These are phyloP conservation scores for Trochalopteron elliotii DNA, from an alignment of 2,113 vertebrate species.

Conservation along the genomic window DNA sequence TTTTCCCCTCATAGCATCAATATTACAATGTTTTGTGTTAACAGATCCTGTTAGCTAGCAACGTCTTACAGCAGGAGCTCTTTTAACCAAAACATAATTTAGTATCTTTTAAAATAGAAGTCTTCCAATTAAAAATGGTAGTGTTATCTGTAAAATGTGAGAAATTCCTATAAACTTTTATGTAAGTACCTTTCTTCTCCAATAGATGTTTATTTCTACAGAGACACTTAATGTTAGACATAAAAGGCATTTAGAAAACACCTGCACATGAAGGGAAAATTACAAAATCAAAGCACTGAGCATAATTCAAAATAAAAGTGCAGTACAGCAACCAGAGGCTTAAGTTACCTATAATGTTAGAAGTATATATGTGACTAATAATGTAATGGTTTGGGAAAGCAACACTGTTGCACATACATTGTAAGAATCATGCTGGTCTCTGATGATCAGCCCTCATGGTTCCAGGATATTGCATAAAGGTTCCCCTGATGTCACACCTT, in stretches of 20 bases:
- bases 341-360: neutral
- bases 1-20: neutral
- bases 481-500: neutral
- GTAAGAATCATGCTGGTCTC: neutral
- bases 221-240: neutral
- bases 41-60: neutral
- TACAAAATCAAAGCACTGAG: neutral
- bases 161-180: neutral
- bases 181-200: neutral
- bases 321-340: neutral
- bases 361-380: neutral
- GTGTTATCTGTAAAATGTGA: neutral
- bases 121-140: neutral
- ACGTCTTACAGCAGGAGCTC: neutral
- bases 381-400: neutral
- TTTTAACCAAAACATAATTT: neutral
- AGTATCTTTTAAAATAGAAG: neutral
- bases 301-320: neutral
- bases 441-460: neutral
- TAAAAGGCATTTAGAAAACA: constrained; percentile 6
- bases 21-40: neutral
- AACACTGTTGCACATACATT: neutral
- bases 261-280: neutral
- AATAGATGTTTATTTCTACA: neutral
- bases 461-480: neutral